Percentiles rank a stretch among this genome's conserved stretches.
Conservation (phyloP, 2,113 vertebrate genomes). For the Seriola dumerili region DNA sequence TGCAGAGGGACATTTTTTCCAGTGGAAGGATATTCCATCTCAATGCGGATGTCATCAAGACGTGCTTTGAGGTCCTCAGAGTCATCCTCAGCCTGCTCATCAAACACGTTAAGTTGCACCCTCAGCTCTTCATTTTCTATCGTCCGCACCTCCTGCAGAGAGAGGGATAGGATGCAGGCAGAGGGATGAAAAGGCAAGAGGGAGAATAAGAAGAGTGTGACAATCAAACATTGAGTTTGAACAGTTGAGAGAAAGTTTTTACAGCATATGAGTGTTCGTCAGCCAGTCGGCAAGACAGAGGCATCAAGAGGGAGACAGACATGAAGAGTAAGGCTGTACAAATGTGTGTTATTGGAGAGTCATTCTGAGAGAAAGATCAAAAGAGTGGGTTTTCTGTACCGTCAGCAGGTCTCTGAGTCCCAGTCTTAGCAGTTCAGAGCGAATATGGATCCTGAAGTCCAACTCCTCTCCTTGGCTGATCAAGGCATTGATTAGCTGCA, state of each 20-base stretch:
- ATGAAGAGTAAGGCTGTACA: slow-evolving; percentile 19
- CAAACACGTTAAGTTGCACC: slow-evolving; percentile 90
- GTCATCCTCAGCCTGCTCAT: slow-evolving; percentile 93
- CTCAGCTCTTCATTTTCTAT: slow-evolving; percentile 93
- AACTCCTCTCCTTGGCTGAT: slow-evolving; percentile 91
- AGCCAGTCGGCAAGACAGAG: slow-evolving; percentile 32
- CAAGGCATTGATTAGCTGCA: slow-evolving; percentile 91
- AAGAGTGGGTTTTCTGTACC: slow-evolving; percentile 75
- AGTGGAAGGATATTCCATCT: slow-evolving; percentile 97
- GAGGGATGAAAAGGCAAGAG: slow-evolving; percentile 28
- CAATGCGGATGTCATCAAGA: slow-evolving; percentile 91
- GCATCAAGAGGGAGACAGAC: slow-evolving; percentile 3
- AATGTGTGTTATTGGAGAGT: slow-evolving; percentile 31
- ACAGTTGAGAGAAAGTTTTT: slow-evolving; percentile 40
- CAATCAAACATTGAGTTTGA: slow-evolving; percentile 37
- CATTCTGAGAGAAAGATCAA: slow-evolving; percentile 18
- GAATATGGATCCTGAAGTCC: slow-evolving; percentile 93
- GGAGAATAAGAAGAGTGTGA: slow-evolving; percentile 30
- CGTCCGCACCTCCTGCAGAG: slow-evolving; percentile 85
- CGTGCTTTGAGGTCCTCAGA: slow-evolving; percentile 89
- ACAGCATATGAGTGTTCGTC: background rate
- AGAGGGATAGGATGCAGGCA: slow-evolving; percentile 8
- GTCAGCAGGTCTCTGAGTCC: slow-evolving; percentile 86
- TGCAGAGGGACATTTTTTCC: slow-evolving; percentile 15
- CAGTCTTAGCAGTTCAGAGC: slow-evolving; percentile 90